These are phyloP conservation scores for Pseudorasbora parva DNA, from an alignment of 2,113 vertebrate genomes.

Conservation along the genomic window DNA sequence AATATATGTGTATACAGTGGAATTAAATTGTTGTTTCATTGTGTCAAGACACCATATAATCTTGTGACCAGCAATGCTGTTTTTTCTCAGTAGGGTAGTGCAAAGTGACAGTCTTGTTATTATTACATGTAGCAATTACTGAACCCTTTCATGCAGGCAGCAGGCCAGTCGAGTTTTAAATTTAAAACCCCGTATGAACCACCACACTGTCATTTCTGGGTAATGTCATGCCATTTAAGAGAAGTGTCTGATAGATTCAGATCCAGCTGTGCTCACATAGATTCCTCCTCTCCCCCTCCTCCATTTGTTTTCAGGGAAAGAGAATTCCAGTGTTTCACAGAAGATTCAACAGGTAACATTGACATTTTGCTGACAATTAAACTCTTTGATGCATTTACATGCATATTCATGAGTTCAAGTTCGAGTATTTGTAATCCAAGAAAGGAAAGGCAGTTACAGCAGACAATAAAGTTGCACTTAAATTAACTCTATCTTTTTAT, in stretches of 20 bases:
- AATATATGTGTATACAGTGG: neutral
- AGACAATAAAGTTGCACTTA: neutral
- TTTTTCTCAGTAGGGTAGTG: neutral
- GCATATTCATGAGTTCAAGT: neutral
- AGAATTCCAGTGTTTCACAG: constrained; percentile 71
- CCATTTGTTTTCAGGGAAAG: constrained; percentile 68
- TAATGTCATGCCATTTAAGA: neutral
- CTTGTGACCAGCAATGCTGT: neutral
- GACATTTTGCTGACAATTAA: neutral
- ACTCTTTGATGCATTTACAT: neutral
- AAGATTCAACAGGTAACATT: constrained; percentile 14
- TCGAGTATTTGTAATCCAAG: neutral
- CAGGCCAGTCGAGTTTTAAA: neutral
- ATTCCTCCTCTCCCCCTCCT: too few species aligned
- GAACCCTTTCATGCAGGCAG: neutral
- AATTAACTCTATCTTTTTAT: neutral
- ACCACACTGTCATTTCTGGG: neutral
- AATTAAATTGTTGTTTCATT: neutral
- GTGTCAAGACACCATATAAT: neutral
- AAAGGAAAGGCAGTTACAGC: neutral
- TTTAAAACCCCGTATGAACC: neutral
- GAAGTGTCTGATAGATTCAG: neutral
- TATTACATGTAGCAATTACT: neutral
- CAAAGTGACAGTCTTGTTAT: neutral
- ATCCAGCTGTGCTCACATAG: constrained; percentile 2